A percentile compares a stretch with the other conserved stretches of the same genome.
These are phyloP conservation scores for Lycophotia porphyrea DNA, from an alignment of 2,888 invertebrate species.

Conservation along the genomic window DNA sequence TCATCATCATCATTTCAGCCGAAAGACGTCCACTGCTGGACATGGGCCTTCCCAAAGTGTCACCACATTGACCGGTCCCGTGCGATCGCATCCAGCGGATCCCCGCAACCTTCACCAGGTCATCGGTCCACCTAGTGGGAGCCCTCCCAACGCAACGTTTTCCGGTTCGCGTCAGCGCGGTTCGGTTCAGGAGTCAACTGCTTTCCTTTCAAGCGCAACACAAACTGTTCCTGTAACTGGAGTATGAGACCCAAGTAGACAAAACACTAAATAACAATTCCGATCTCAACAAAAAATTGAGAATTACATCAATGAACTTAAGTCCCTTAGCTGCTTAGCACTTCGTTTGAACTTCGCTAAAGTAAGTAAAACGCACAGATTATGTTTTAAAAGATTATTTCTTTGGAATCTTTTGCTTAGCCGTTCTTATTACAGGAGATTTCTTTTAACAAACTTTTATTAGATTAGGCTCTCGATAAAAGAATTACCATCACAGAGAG, in stretches of 20 bases:
- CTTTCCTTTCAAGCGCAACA: too few relatives aligned
- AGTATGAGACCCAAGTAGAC: not conserved
- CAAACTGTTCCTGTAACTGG: too few relatives aligned
- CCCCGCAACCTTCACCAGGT: too few relatives aligned
- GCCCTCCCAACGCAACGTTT: too few relatives aligned
- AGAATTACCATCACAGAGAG: constrained; percentile 8
- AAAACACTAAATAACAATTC: not conserved
- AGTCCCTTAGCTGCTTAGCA: constrained; percentile 43
- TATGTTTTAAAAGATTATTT: constrained; percentile 60
- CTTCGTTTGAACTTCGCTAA: constrained; percentile 42
- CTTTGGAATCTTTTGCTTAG: constrained; percentile 45
- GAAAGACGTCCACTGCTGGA: too few relatives aligned
- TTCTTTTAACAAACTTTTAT: constrained; percentile 53
- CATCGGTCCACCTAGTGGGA: too few relatives aligned
- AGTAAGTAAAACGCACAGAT: constrained; percentile 50
- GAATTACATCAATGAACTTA: constrained; percentile 26
- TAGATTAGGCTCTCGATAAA: constrained; percentile 26
- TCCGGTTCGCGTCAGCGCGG: too few relatives aligned
- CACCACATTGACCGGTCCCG: too few relatives aligned
- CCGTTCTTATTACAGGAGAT: constrained; percentile 32
- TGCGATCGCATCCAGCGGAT: too few relatives aligned
- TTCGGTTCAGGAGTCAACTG: too few relatives aligned
- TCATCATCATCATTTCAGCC: too few relatives aligned
- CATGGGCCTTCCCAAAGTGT: too few relatives aligned
- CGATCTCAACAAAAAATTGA: constrained; percentile 16